Evolutionary conservation across 2,797 vertebrate genomes (phyloP).

Genomic region (Lepus townsendii): DNA sequence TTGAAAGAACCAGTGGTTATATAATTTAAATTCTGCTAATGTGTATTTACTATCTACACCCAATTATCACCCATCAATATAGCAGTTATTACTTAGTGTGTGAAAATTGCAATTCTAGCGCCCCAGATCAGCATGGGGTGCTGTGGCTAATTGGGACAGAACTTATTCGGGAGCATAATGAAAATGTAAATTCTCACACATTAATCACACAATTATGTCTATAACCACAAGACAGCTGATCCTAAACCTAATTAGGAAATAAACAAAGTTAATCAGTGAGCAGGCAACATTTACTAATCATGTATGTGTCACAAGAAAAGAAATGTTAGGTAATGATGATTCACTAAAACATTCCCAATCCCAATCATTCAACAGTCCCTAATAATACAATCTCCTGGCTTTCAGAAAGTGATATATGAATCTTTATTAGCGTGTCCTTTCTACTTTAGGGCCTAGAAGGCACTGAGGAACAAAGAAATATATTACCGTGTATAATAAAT

Average conservation of each 20-base stretch:
- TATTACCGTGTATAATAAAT: slow-evolving; percentile 78
- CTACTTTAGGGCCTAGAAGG: slow-evolving; percentile 80
- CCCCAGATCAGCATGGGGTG: slow-evolving; percentile 71
- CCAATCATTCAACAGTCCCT: slow-evolving; percentile 56
- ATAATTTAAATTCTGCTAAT: slow-evolving; percentile 63
- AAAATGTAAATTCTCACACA: slow-evolving; percentile 86
- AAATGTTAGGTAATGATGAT: slow-evolving; percentile 75
- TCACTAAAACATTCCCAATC: slow-evolving; percentile 82
- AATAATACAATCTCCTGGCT: background rate
- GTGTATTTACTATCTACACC: slow-evolving; percentile 74
- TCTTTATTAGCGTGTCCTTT: slow-evolving; percentile 84
- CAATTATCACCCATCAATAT: slow-evolving; percentile 88
- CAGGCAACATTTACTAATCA: slow-evolving; percentile 86
- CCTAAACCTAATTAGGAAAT: slow-evolving; percentile 88
- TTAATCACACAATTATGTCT: slow-evolving; percentile 90
- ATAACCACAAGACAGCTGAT: slow-evolving; percentile 82
- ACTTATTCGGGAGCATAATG: slow-evolving; percentile 85
- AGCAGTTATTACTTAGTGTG: slow-evolving; percentile 87
- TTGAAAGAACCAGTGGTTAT: slow-evolving; percentile 47
- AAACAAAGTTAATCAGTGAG: slow-evolving; percentile 90
- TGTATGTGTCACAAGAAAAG: slow-evolving; percentile 76
- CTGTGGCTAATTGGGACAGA: slow-evolving; percentile 85
- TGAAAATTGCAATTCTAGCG: slow-evolving; percentile 80
- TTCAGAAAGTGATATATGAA: slow-evolving; percentile 70
- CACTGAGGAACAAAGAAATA: slow-evolving; percentile 72